Percentiles rank a stretch among this genome's conserved stretches.
Conservation (phyloP, 2,797 vertebrate species). For the Rhodeus uyekii region DNA sequence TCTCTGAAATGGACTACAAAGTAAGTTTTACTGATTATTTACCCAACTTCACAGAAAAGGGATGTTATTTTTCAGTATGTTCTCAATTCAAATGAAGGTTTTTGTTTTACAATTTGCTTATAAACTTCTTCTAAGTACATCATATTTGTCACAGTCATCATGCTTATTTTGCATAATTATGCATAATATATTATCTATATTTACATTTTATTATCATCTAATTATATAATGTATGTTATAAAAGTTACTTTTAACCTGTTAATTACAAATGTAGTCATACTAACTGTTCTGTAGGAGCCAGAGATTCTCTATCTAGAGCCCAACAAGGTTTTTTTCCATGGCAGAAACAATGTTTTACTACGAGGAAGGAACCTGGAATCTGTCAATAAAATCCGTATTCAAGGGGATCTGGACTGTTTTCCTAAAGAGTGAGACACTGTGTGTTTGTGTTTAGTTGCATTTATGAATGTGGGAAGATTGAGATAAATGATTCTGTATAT, state of each 20-base stretch:
- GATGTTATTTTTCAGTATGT: neutral
- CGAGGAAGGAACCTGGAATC: conserved; percentile 80
- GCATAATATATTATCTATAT: no score
- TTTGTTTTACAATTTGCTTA: no score
- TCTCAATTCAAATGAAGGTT: neutral
- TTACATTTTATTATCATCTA: no score
- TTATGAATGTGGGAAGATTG: neutral
- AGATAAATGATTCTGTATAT: neutral
- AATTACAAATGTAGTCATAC: neutral
- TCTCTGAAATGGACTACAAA: no score
- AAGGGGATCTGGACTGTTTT: conserved; percentile 75
- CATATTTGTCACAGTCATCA: no score
- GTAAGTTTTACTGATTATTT: no score
- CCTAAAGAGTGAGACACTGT: conserved; percentile 78
- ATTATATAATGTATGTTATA: neutral
- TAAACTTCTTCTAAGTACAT: no score
- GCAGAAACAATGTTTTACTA: conserved; percentile 79
- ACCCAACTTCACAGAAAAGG: no score
- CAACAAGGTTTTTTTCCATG: conserved; percentile 78
- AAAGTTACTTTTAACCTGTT: neutral
- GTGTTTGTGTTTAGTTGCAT: neutral
- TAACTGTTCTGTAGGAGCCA: neutral
- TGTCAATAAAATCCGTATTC: conserved; percentile 79
- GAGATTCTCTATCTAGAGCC: conserved; percentile 80
- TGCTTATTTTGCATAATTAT: no score